Evolutionary conservation across 2,113 vertebrate species (phyloP), one percentile per base, ranked within the genome.

Genomic region (Xiphorhynchus elegans): DNA sequence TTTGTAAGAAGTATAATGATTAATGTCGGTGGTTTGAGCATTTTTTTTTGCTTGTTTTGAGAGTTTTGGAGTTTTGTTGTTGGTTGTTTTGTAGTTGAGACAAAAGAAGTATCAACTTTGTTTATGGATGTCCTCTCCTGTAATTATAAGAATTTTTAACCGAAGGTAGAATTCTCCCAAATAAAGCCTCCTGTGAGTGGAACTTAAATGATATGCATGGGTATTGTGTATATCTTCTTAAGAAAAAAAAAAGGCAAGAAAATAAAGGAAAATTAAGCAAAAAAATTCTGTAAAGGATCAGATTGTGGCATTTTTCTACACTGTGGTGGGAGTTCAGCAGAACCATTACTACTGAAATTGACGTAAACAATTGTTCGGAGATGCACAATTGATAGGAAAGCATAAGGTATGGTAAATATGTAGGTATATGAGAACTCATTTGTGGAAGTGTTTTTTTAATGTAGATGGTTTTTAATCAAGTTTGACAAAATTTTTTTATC

Each of bases 51-150:
- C 37, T 60, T 46, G 6, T 55, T 39, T 52, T 7, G 1, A 7
- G 7, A 4, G 1, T 1, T 37, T 8, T 2, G 3, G 1, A 5
- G 0, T 35, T 82, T 53, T 17, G 5, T 74, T 62, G 7, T 26
- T 53, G 8, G 1, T 17, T 35, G 2, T 35, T 67, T 69, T 18
- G 35, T 47, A 67, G 63, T 14, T 50, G 31, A 63, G 5, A 2
- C 33, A 40, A 58, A 85, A 68, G 9, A 35, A 46, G 2, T 20
- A 59, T 39, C 3, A 44, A 7, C 9, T 73, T 77, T 60, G 10
- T 44, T 60, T 83, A 33, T 13, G 33, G 35, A n/a, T 3, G 26
- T n/a, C 7, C 6, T 4, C 11, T 50, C 33, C 26, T 44, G 14
- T 37, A 62, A 44, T 58, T 68, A 28, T 24, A 79, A 37, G 11